Evolutionary conservation across 2,888 invertebrate species (phyloP).

Genomic region (Phyllotreta cruciferae): DNA sequence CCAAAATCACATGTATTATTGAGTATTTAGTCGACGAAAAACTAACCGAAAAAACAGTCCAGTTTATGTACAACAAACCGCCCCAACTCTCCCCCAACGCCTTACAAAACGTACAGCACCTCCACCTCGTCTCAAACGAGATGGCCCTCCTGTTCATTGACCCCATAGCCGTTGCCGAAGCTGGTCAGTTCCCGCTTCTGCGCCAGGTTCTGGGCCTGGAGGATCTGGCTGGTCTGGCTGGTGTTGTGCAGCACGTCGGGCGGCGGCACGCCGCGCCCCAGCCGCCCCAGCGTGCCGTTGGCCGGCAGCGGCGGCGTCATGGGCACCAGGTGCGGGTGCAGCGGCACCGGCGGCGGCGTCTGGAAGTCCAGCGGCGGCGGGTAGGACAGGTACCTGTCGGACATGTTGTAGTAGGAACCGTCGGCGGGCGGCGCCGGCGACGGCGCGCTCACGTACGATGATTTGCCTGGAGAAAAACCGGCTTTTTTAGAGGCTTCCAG

Average conservation of each 20-base stretch:
- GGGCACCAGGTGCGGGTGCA: conserved; percentile 61
- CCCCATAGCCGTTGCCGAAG: conserved; percentile 60
- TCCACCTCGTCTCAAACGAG: conserved; percentile 60
- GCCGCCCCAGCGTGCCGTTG: conserved; percentile 58
- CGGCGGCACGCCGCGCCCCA: conserved; percentile 55
- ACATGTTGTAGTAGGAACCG: conserved; percentile 83
- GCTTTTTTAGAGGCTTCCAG: too few relatives aligned
- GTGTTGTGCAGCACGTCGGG: conserved; percentile 61
- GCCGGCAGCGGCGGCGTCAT: conserved; percentile 54
- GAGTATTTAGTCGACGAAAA: conserved; percentile 33
- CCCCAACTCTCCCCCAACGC: neutral
- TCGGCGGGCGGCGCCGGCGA: conserved; percentile 80
- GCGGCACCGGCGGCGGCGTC: conserved; percentile 61
- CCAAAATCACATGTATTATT: conserved; percentile 40
- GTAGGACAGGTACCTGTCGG: conserved; percentile 81
- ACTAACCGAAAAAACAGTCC: conserved; percentile 32
- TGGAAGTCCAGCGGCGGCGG: conserved; percentile 76
- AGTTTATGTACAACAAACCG: conserved; percentile 26
- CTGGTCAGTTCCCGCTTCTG: conserved; percentile 59
- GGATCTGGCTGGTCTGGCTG: conserved; percentile 58
- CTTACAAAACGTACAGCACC: conserved; percentile 54
- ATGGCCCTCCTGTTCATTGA: conserved; percentile 61
- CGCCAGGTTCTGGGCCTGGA: conserved; percentile 59
- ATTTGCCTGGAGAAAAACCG: conserved; percentile 63
- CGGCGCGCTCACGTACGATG: conserved; percentile 69